A percentile compares a stretch with the other conserved stretches of the same genome.
phyloP scores from a whole-genome alignment of 2,113 vertebrate species.

The Sardina pilchardus region DNA sequence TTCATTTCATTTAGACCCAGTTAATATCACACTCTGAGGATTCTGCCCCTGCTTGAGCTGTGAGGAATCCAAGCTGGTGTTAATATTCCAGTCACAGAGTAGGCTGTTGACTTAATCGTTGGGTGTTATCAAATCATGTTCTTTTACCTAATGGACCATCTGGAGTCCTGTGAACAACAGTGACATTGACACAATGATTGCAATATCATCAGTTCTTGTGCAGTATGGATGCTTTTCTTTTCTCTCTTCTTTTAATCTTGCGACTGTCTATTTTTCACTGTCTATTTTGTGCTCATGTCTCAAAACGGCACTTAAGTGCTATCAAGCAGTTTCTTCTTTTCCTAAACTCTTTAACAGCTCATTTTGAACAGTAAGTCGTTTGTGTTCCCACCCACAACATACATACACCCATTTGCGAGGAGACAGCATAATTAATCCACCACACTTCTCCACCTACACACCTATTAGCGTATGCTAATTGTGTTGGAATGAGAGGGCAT shows the following conservation, averaged over 20 bases:
- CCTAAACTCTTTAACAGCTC: slow-evolving; percentile 34
- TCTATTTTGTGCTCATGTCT: background rate
- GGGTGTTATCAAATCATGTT: slow-evolving; percentile 60
- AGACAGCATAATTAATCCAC: slow-evolving; percentile 52
- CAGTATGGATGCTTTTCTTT: background rate
- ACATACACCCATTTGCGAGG: slow-evolving; percentile 34
- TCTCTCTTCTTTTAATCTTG: background rate
- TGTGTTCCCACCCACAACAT: slow-evolving; percentile 25
- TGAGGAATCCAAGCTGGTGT: slow-evolving; percentile 58
- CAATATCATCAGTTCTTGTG: slow-evolving; percentile 20
- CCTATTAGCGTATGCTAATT: slow-evolving; percentile 57
- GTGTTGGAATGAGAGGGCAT: slow-evolving; percentile 21
- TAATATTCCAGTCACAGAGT: slow-evolving; percentile 50
- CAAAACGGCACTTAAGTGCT: background rate
- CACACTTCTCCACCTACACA: slow-evolving; percentile 41
- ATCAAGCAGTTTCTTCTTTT: slow-evolving; percentile 1
- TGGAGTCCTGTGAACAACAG: slow-evolving; percentile 51
- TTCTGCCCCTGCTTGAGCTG: slow-evolving; percentile 58
- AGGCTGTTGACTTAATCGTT: slow-evolving; percentile 52
- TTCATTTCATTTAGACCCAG: slow-evolving; percentile 62
- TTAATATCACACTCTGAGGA: slow-evolving; percentile 67
- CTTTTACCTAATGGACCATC: slow-evolving; percentile 58
- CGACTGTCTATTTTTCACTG: background rate
- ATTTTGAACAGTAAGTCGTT: slow-evolving; percentile 50
- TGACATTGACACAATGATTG: slow-evolving; percentile 40